phyloP scores from a whole-genome alignment of 37 sponge, comb jelly and placozoan genomes.

The Bolinopsis microptera region DNA sequence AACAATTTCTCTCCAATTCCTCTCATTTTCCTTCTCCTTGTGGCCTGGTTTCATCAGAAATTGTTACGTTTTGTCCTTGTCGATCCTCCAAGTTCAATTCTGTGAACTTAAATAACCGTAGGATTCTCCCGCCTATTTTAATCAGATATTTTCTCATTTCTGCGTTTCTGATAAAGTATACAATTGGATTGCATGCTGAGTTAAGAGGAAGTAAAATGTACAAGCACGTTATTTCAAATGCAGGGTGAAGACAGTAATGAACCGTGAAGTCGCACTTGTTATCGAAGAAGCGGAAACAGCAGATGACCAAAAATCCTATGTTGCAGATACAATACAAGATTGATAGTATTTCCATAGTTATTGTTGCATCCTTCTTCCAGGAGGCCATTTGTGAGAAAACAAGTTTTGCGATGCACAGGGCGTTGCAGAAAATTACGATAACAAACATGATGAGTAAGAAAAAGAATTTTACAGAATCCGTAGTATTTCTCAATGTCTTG shows the following conservation, averaged over 20 bases:
- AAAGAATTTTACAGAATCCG: not conserved
- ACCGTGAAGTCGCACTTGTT: not conserved
- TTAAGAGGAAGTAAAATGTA: not conserved
- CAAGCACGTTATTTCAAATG: not conserved
- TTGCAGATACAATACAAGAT: not conserved
- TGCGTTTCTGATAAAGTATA: not conserved
- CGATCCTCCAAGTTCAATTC: too few species aligned
- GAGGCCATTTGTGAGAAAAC: not conserved
- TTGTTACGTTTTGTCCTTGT: too few species aligned
- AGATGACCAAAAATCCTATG: not conserved
- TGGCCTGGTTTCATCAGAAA: too few species aligned
- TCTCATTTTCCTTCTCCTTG: too few species aligned
- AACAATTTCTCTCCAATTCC: too few species aligned
- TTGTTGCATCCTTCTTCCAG: not conserved
- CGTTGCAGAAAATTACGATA: not conserved
- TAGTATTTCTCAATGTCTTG: not conserved
- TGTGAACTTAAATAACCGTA: too few species aligned
- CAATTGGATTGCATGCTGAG: not conserved
- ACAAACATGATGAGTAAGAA: not conserved
- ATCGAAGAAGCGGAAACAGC: not conserved
- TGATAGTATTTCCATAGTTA: not conserved
- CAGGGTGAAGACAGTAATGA: not conserved
- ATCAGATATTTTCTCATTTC: not conserved
- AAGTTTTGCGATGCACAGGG: not conserved
- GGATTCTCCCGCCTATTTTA: too few species aligned